A percentile compares a stretch with the other conserved stretches of the same genome.
Evolutionary conservation across 2,797 vertebrate genomes (phyloP).

Genomic region (Oophaga sylvatica): DNA sequence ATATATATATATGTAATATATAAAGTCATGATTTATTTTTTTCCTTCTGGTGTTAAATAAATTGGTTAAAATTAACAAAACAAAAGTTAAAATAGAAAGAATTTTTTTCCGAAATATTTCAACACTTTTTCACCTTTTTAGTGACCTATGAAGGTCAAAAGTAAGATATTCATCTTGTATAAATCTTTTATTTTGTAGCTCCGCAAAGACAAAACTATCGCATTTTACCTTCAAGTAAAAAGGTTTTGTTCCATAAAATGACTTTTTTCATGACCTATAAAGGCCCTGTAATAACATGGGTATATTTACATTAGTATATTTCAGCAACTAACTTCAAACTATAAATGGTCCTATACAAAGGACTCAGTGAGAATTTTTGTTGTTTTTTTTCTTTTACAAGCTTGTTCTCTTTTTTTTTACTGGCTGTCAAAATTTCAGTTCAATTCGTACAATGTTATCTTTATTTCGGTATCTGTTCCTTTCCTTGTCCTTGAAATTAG

Average conservation of each 20-base stretch:
- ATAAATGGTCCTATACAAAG: background rate
- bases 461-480: slow-evolving; percentile 11
- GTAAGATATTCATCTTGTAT: background rate
- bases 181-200: background rate
- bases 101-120: background rate
- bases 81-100: background rate
- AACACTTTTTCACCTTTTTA: background rate
- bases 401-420: background rate
- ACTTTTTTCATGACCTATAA: background rate
- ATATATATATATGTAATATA: too few relatives aligned
- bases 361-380: background rate
- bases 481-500: slow-evolving; percentile 34
- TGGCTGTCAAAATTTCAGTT: slow-evolving; percentile 5
- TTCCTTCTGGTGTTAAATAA: background rate
- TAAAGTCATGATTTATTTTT: too few relatives aligned
- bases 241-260: background rate
- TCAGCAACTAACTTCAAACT: background rate
- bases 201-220: background rate
- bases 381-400: slow-evolving; percentile 15
- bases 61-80: background rate
- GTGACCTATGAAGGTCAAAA: background rate
- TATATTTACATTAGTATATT: background rate
- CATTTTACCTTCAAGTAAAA: background rate
- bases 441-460: slow-evolving; percentile 24
- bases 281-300: background rate